phyloP scores from a whole-genome alignment of 2,113 vertebrate genomes.

The Orthonyx spaldingii region DNA sequence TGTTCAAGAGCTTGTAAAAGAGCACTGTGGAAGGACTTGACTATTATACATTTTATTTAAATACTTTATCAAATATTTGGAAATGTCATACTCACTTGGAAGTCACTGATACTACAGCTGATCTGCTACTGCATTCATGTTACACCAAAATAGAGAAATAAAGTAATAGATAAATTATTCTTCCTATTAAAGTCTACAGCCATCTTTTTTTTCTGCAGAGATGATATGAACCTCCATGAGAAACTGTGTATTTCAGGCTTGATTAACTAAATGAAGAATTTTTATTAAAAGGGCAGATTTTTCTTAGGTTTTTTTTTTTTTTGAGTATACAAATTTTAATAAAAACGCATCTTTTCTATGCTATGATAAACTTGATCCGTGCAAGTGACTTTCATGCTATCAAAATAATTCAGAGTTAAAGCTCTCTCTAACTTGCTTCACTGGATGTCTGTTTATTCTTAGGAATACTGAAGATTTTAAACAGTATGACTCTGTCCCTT shows the following conservation, averaged over 20 bases:
- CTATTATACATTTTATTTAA: neutral
- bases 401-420: constrained; percentile 47
- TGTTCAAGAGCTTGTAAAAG: neutral
- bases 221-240: neutral
- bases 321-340: neutral
- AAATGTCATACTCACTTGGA: neutral
- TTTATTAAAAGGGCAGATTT: neutral
- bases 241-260: neutral
- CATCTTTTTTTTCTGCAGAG: neutral
- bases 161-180: neutral
- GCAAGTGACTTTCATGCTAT: constrained; percentile 2
- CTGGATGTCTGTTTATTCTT: constrained; percentile 55
- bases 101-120: neutral
- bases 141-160: neutral
- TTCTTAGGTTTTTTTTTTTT: neutral
- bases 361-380: neutral
- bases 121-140: neutral
- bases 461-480: constrained; percentile 46
- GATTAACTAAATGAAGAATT: neutral
- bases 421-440: neutral
- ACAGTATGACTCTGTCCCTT: constrained; percentile 61
- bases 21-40: neutral
- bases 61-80: neutral
- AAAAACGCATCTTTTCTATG: neutral
- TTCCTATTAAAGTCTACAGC: neutral